Evolutionary conservation across 1,140 invertebrate genomes (phyloP), one percentile per base, ranked within the genome.

Genomic region (Batillaria attramentaria): DNA sequence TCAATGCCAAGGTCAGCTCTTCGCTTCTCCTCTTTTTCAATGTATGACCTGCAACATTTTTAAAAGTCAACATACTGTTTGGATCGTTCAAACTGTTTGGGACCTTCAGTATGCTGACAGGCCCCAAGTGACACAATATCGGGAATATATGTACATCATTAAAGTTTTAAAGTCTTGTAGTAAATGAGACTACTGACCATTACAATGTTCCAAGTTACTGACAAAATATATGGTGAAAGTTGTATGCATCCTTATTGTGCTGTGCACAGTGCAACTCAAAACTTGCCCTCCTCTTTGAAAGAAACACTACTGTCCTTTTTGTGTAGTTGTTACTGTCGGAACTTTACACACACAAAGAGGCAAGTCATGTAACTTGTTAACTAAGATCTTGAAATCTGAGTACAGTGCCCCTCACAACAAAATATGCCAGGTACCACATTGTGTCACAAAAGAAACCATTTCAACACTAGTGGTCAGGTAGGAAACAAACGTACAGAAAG

Each of bases 1-100:
- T 84, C 79, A 85, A 97, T 93, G 33, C 94, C 94, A 65, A 96
- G 91, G 86, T 94, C 93, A 81, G 93, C 92, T 85, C 95, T 94
- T 70, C 93, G 93, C 77, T 93, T 87, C 87, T 93, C 92, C 90
- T 97, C 94, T 87, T 93, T 88, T 24, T 94, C 90, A n/a, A 96
- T 92, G 89, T 96, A 98, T 0, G 95, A 95, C 75, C 86, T 88
- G 73, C 33, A 74, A 46, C 57, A 43, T 62, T 50, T 60, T 33
- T 69, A 72, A 74, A 39, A 46, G 72, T 16, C 8, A 16, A 66
- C 0, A n/a, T n/a, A n/a, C n/a, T n/a, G n/a, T n/a, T n/a, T n/a
- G n/a, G n/a, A n/a, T n/a, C n/a, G n/a, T n/a, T n/a, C n/a, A n/a
- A n/a, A n/a, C n/a, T n/a, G n/a, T n/a, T n/a, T n/a, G n/a, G n/a